Base-by-base conservation (phyloP, 2,888 invertebrate species). In the Seira musarum region DNA sequence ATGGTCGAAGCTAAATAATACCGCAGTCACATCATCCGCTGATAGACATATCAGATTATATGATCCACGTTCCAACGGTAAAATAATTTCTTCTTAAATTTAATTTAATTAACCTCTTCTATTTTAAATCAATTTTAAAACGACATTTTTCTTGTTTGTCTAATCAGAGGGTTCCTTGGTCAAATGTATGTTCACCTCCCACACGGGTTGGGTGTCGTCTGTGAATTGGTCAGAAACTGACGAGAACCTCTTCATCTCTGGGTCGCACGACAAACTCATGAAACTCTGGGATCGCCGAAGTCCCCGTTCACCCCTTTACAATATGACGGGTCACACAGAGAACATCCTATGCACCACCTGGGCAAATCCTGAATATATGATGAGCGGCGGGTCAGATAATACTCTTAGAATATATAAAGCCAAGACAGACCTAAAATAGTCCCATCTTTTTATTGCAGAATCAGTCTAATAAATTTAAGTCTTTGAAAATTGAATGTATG, bases 201-300 rank as follows among this genome's bases (percentile, higher is more conserved):
- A 99, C 90, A 93, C 92, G 1, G 94, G 95, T 46, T 99, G 98
- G 98, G 95, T 99, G 17, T 94, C 96, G 85, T 91, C 94, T 0
- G 96, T 98, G 0, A 91, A 92, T 84, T 99, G 99, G 99, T 96
- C 96, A 0, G 93, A 91, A 22, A 92, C 92, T 0, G 91, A 94
- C 82, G 94, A 95, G 87, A 92, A 95, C 87, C 90, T 96, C 15
- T 99, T 99, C 89, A 91, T 98, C 22, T 98, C 98, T 0, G 97
- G 96, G 1, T 94, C 96, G 0, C 96, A 97, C 88, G 99, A 99
- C 88, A 93, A 93, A 84, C 91, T 94, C 82, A 93, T 97, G 80
- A 99, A 99, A 90, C 90, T 99, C 67, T 99, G 99, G 99, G 99
- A 99, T 89, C 93, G 93, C 2, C 92, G 98, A 88, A 96, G 95